Percentiles rank a stretch among this genome's conserved stretches.
Evolutionary conservation across 30 jellyfish, hydroid and myxozoan species (phyloP).

Genomic region (Morbakka virulenta): DNA sequence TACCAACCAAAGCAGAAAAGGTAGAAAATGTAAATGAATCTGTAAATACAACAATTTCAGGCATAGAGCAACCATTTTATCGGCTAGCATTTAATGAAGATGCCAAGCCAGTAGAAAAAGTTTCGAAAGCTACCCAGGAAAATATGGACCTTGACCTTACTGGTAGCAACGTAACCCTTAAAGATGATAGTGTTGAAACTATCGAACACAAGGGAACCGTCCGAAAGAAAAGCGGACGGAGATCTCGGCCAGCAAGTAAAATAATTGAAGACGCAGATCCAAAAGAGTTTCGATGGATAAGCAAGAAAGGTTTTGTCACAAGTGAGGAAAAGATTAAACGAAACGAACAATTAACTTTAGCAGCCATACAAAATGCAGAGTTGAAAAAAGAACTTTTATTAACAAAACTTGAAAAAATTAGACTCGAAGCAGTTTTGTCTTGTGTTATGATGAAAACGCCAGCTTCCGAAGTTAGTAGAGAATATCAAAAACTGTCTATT

Average conservation of each 20-base stretch:
- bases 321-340: conserved; percentile 46
- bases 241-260: conserved; percentile 24
- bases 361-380: conserved; percentile 90
- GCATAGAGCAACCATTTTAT: conserved; percentile 37
- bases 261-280: conserved; percentile 36
- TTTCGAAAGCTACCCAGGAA: background rate
- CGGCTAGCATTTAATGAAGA: too few relatives aligned
- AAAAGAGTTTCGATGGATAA: conserved; percentile 50
- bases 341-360: conserved; percentile 60
- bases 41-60: background rate
- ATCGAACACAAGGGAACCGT: conserved; percentile 49
- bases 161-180: background rate
- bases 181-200: background rate
- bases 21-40: background rate
- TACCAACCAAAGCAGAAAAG: background rate
- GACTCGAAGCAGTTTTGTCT: conserved; percentile 96
- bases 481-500: conserved; percentile 53
- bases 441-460: conserved; percentile 79
- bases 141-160: background rate
- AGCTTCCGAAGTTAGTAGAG: conserved; percentile 62
- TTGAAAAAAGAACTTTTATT: conserved; percentile 78
- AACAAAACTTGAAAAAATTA: conserved; percentile 86
- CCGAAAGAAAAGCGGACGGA: conserved; percentile 45
- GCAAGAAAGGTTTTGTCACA: conserved; percentile 8
- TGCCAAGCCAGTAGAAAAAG: background rate